Evolutionary conservation across 2,888 invertebrate genomes (phyloP).

Genomic region (Prosapia bicincta): DNA sequence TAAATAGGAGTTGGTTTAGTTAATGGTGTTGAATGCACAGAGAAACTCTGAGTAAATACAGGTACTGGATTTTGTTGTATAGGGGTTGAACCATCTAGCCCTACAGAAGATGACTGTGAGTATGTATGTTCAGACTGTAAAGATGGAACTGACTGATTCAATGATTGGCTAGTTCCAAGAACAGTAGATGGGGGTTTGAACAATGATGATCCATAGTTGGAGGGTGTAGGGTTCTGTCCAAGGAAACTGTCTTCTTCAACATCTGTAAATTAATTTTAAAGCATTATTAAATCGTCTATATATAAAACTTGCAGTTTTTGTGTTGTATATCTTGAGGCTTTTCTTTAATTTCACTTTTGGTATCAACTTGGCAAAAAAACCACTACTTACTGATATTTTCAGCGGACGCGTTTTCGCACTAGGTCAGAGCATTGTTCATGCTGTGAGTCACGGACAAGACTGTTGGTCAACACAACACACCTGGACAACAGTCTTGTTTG

Average conservation of each 20-base stretch:
- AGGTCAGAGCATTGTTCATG: no score
- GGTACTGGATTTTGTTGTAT: neutral
- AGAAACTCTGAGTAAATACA: conserved; percentile 19
- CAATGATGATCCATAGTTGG: neutral
- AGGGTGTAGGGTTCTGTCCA: conserved; percentile 38
- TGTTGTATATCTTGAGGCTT: no score
- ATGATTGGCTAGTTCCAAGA: neutral
- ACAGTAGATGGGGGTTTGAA: neutral
- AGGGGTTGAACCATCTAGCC: neutral
- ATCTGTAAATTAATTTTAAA: no score
- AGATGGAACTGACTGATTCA: neutral
- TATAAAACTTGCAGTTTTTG: no score
- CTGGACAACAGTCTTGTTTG: no score
- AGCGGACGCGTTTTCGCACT: no score
- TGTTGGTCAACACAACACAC: no score
- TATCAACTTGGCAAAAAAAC: no score
- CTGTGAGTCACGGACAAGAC: no score
- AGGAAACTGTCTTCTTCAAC: conserved; percentile 42
- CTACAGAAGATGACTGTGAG: neutral
- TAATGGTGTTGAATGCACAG: conserved; percentile 8
- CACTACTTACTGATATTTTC: no score
- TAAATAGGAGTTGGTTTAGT: conserved; percentile 21
- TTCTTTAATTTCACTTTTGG: no score
- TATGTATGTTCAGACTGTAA: neutral
- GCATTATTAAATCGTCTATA: no score